phyloP scores from a whole-genome alignment of 2,797 vertebrate genomes.

The Thunnus albacares region DNA sequence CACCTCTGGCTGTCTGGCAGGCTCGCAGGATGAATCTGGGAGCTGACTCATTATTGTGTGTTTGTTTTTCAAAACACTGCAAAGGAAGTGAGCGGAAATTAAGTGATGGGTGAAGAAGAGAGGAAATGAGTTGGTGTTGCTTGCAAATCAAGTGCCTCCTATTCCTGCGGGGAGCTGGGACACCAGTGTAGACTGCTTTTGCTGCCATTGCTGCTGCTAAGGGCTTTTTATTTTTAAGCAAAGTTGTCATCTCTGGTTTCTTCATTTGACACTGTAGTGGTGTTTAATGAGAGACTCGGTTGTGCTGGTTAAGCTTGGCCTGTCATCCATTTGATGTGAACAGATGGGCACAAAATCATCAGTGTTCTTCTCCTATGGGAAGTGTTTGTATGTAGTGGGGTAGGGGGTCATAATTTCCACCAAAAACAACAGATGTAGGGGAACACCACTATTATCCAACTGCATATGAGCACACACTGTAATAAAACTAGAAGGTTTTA shows the following conservation, averaged over 20 bases:
- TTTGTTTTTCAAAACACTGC: conserved; percentile 38
- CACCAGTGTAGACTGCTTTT: conserved; percentile 11
- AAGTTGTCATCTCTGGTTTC: conserved; percentile 55
- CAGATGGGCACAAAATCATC: conserved; percentile 15
- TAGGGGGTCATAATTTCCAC: too few species aligned
- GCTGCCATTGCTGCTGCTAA: background rate
- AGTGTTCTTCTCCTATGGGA: background rate
- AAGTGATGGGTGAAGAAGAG: conserved; percentile 28
- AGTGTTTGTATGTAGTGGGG: background rate
- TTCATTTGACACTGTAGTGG: conserved; percentile 55
- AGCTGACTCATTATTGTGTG: conserved; percentile 26
- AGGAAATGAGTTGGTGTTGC: conserved; percentile 13
- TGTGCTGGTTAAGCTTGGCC: conserved; percentile 41
- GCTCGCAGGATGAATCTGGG: background rate
- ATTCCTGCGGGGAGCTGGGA: conserved; percentile 33
- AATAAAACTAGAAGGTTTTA: background rate
- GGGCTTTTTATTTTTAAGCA: conserved; percentile 40
- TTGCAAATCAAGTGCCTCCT: conserved; percentile 43
- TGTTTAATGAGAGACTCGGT: conserved; percentile 60
- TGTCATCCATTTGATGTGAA: conserved; percentile 45
- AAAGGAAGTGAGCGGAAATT: conserved; percentile 11
- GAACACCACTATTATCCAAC: background rate
- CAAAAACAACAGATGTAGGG: too few species aligned
- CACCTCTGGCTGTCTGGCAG: conserved; percentile 15
- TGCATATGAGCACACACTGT: background rate